Evolutionary conservation across 2,113 vertebrate species (phyloP).

Genomic region (Monopterus albus): DNA sequence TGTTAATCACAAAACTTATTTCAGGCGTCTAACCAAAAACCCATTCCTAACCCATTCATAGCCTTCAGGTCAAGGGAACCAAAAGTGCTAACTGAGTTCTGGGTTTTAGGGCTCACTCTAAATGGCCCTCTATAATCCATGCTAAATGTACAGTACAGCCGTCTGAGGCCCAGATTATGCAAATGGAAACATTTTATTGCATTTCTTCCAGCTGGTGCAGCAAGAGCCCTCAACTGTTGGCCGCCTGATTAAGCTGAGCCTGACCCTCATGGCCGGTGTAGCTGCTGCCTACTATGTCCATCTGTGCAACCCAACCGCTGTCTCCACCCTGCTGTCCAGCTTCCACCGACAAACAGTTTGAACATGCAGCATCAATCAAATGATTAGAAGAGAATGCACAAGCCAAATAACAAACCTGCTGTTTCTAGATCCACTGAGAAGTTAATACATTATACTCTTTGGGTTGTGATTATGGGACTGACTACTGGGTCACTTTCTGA

Average conservation of each 20-base stretch:
- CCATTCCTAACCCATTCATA: no score
- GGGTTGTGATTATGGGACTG: not conserved
- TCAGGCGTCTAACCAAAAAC: no score
- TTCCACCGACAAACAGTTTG: conserved; percentile 41
- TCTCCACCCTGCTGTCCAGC: conserved; percentile 57
- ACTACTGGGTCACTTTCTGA: not conserved
- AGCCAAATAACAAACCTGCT: not conserved
- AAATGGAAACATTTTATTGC: not conserved
- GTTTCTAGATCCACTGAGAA: not conserved
- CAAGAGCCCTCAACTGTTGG: conserved; percentile 4
- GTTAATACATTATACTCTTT: not conserved
- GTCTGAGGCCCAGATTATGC: no score
- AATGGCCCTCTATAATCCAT: no score
- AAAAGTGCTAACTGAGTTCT: no score
- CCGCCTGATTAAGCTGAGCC: conserved; percentile 59
- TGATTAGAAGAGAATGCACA: not conserved
- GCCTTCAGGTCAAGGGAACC: no score
- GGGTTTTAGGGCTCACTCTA: no score
- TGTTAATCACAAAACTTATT: no score
- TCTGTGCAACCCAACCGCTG: conserved; percentile 29
- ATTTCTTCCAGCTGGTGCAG: conserved; percentile 11
- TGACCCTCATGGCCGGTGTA: conserved; percentile 45
- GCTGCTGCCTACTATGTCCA: conserved; percentile 63
- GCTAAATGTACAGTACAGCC: not conserved
- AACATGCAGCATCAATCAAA: not conserved